Evolutionary conservation across 2,888 invertebrate genomes (phyloP).

Genomic region (Ceratothoa steindachneri): DNA sequence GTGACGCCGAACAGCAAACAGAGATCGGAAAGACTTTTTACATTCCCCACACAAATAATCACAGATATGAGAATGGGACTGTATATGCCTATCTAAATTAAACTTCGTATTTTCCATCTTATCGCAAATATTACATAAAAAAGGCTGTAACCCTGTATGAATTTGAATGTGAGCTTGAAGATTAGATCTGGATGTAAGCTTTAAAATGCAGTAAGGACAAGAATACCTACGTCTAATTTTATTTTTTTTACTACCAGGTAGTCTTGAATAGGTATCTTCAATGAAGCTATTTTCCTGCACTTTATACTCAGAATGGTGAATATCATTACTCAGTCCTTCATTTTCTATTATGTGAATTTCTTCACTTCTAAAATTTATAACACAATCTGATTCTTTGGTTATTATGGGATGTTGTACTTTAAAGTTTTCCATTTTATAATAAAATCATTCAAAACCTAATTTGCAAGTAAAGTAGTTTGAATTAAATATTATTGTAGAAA

Average conservation of each 20-base stretch:
- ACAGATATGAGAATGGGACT: background rate
- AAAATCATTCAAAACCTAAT: too few relatives aligned
- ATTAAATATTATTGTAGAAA: too few relatives aligned
- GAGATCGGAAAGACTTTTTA: background rate
- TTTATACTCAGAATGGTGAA: background rate
- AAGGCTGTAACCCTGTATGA: background rate
- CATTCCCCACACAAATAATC: background rate
- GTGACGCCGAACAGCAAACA: background rate
- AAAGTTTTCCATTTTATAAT: background rate
- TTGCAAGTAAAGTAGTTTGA: too few relatives aligned
- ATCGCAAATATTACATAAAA: background rate
- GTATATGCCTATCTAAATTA: background rate
- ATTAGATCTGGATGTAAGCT: background rate
- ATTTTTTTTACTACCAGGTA: background rate
- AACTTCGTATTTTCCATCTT: background rate
- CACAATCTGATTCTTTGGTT: background rate
- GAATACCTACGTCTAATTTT: background rate
- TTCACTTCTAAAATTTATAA: background rate
- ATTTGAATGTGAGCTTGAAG: background rate
- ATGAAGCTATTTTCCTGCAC: background rate
- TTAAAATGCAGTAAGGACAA: background rate
- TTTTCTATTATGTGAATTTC: background rate
- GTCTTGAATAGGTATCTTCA: background rate
- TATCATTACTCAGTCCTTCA: background rate
- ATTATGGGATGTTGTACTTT: background rate